These are phyloP conservation scores for Anableps anableps DNA, from an alignment of 2,797 vertebrate genomes.

Conservation along the genomic window DNA sequence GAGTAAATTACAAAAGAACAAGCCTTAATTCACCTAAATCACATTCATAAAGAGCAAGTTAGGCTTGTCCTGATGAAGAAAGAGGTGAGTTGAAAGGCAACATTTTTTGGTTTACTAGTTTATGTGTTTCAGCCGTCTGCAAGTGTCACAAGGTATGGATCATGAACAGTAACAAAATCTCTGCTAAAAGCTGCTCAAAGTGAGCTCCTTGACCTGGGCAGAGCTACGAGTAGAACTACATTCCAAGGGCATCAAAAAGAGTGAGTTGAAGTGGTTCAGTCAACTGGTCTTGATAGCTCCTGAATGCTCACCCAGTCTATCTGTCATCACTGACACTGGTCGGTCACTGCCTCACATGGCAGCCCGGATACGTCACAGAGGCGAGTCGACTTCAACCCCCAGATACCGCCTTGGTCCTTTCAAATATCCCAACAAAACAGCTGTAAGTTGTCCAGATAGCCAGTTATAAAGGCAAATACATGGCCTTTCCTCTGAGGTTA, in stretches of 20 bases:
- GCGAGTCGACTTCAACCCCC: too few species aligned
- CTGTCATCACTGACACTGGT: neutral
- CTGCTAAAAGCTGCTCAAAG: neutral
- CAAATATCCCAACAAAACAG: too few species aligned
- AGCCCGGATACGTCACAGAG: too few species aligned
- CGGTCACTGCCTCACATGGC: too few species aligned
- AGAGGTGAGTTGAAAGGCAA: neutral
- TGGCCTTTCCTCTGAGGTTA: too few species aligned
- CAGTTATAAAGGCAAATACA: too few species aligned
- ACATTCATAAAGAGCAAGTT: neutral
- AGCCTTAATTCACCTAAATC: constrained; percentile 1
- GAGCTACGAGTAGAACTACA: neutral
- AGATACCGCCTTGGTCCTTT: too few species aligned
- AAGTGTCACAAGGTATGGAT: neutral
- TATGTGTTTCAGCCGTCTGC: neutral
- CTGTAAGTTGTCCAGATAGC: too few species aligned
- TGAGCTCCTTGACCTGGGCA: too few species aligned
- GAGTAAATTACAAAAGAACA: neutral
- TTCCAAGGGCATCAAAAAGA: neutral
- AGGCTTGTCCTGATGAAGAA: neutral
- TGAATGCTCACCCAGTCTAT: neutral
- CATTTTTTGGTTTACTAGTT: neutral
- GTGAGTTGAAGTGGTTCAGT: neutral
- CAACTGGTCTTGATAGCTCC: neutral
- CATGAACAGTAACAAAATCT: neutral